phyloP scores from a whole-genome alignment of 2,113 vertebrate species.

The Sinocyclocheilus maitianheensis region DNA sequence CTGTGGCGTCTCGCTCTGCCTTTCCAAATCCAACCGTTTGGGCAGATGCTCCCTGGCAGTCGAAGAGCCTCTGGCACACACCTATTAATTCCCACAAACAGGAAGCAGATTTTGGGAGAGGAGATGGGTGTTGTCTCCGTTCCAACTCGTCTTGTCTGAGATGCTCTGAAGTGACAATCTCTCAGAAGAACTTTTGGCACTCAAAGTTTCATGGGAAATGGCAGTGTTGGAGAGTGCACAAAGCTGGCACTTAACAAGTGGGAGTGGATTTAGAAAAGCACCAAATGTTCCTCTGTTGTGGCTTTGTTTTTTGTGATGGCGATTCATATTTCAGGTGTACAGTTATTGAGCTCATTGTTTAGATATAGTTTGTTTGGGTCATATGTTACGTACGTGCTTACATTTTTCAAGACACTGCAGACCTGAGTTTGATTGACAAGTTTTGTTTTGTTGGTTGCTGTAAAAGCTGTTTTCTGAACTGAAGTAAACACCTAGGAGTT shows the following conservation, averaged over 20 bases:
- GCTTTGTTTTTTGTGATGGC: conserved; percentile 1
- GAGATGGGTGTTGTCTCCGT: neutral
- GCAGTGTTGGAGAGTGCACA: neutral
- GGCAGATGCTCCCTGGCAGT: conserved; percentile 71
- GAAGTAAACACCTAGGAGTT: neutral
- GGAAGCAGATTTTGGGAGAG: conserved; percentile 40
- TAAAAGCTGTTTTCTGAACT: neutral
- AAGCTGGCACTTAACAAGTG: neutral
- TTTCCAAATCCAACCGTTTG: conserved; percentile 58
- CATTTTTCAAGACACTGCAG: neutral
- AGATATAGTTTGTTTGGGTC: neutral
- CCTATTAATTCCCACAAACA: conserved; percentile 43
- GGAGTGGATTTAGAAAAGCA: conserved; percentile 26
- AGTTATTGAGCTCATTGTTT: neutral
- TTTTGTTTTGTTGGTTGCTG: neutral
- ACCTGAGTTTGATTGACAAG: neutral
- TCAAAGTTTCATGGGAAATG: neutral
- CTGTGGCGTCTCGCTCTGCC: conserved; percentile 53
- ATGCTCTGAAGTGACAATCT: conserved; percentile 11
- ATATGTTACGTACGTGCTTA: neutral
- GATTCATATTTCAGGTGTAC: neutral
- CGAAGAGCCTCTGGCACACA: conserved; percentile 44
- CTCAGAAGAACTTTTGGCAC: conserved; percentile 18
- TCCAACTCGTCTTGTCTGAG: conserved; percentile 26
- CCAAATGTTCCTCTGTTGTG: conserved; percentile 1